Evolutionary conservation across 2,113 vertebrate genomes (phyloP).

Genomic region (Merops nubicus): DNA sequence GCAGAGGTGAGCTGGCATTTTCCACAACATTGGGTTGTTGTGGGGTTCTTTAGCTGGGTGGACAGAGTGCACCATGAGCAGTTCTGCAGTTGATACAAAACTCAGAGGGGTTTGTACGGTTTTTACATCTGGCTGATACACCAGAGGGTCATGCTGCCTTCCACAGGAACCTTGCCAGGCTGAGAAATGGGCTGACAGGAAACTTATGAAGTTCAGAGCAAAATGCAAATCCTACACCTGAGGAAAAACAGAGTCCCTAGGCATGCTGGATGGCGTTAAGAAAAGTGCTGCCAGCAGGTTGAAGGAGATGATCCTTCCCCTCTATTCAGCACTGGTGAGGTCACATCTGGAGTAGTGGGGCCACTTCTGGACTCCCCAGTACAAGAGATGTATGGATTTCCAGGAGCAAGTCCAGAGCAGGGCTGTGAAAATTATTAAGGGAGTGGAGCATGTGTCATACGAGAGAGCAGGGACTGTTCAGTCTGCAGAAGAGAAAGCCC

Average conservation of each 20-base stretch:
- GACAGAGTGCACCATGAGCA: neutral
- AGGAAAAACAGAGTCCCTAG: neutral
- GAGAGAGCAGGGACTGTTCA: neutral
- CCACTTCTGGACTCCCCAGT: neutral
- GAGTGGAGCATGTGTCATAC: neutral
- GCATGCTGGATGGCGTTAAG: neutral
- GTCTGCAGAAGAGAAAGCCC: neutral
- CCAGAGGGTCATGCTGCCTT: neutral
- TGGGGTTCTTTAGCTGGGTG: rapidly evolving
- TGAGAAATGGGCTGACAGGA: neutral
- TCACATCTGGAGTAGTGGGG: neutral
- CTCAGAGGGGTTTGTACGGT: too few relatives aligned
- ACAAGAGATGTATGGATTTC: neutral
- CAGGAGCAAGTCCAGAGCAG: neutral
- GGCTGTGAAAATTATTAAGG: neutral
- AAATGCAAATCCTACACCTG: neutral
- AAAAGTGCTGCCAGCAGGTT: neutral
- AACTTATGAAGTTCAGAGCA: neutral
- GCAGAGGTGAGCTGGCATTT: neutral
- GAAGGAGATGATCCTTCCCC: neutral
- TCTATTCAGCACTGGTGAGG: neutral
- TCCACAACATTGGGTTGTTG: neutral
- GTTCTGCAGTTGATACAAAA: neutral
- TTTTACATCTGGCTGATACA: neutral
- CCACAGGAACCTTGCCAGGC: neutral